A percentile compares a stretch with the other conserved stretches of the same genome.
Evolutionary conservation across 2,797 vertebrate species (phyloP).

Genomic region (Urophycis tenuis): DNA sequence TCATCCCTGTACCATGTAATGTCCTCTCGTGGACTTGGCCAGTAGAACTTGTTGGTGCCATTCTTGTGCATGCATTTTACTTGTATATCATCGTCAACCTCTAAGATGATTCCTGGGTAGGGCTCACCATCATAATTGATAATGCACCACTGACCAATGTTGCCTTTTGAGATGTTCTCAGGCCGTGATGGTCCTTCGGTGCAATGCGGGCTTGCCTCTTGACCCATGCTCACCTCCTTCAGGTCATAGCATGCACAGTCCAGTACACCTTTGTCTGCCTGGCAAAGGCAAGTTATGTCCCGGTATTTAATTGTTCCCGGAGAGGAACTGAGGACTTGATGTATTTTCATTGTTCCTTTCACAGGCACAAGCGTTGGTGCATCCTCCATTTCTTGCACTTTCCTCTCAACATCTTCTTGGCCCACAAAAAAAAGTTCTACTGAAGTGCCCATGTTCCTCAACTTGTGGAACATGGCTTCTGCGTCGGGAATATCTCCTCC

Average conservation of each 20-base stretch:
- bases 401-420: too few species aligned
- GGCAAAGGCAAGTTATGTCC: too few species aligned
- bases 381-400: too few species aligned
- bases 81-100: constrained; percentile 7
- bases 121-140: constrained; percentile 10
- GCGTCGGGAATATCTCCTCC: background rate
- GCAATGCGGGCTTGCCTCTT: background rate
- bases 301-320: constrained; percentile 1
- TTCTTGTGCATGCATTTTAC: constrained; percentile 7
- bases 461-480: too few species aligned
- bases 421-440: too few species aligned
- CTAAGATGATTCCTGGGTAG: constrained; percentile 16
- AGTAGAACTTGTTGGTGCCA: background rate
- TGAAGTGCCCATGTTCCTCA: too few species aligned
- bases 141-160: constrained; percentile 14
- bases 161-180: constrained; percentile 11
- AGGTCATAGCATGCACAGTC: background rate
- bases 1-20: too few species aligned
- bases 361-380: background rate
- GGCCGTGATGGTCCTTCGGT: background rate
- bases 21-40: background rate
- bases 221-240: constrained; percentile 8
- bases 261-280: constrained; percentile 9
- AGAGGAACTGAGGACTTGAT: constrained; percentile 2
- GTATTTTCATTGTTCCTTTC: background rate